Evolutionary conservation across 1,140 invertebrate species (phyloP), one percentile per base, ranked within the genome.

Genomic region (Oreohelix idahoensis): DNA sequence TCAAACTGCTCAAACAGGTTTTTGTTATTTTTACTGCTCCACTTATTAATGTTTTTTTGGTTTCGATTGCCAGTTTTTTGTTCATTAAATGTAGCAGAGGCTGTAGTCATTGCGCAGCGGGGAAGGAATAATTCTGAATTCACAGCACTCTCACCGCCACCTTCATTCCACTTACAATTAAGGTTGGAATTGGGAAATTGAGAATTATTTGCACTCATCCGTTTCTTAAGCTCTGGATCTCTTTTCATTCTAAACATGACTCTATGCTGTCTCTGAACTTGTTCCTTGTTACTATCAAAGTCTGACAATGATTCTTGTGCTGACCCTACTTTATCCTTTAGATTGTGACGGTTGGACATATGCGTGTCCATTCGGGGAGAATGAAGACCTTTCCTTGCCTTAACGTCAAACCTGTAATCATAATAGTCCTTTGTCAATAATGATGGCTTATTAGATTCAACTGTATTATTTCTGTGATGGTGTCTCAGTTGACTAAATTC

Each of bases 171-270:
- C 38, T 82, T 82, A 49, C 74, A 82, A 70, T 74, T 45, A 0
- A 82, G 71, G 36, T 82, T 74, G 26, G 79, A 70, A 36, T 81
- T 81, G 8, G 79, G 79, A 69, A 42, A 51, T 1, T 81, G 79
- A 4, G 66, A 38, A 36, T 51, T 82, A 17, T 82, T 71, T 20
- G 42, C 80, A 29, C 71, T 29, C 8, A 82, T 45, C 36, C 58
- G 71, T 49, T 82, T 82, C 80, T 82, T 82, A 11, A 82, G 71
- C 36, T 82, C 80, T 35, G 80, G 80, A 36, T 82, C 80, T 36
- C 49, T 32, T 35, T 82, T 82, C 80, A 82, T 82, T n/a, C 71
- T 69, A 32, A 82, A 82, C 13, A 82, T 82, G 8, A 82, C 29
- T 49, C 58, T 73, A n/a, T 70, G 80, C 71, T 82, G 80, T 5